Base-by-base conservation (phyloP, 2,797 vertebrate genomes). In the Falco berigora region DNA sequence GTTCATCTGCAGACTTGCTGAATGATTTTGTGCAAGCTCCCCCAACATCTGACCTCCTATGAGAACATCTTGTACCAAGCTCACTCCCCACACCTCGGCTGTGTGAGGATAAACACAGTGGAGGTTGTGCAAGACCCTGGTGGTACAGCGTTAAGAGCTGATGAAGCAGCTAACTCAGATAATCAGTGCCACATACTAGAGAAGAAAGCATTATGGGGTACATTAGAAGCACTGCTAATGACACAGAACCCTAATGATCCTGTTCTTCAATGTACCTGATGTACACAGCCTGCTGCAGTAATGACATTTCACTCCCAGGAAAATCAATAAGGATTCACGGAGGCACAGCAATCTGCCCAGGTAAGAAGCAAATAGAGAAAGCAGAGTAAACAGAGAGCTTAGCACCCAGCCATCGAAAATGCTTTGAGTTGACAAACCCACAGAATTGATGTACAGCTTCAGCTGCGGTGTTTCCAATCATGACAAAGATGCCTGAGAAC, bases 51-150 rank as follows among this genome's bases (percentile, higher is more conserved):
- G 63, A 56, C 56, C 71, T 34, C 64, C 30, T 44, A 6, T n/a
- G 49, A 34, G 55, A 93, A 73, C 0, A 0, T 9, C 12, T 52
- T 27, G 44, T n/a, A 34, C 40, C 1, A 0, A 13, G 17, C 62
- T 81, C 0, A 0, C 42, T 90, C 77, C 52, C 46, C n/a, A 47
- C 55, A 69, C 22, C 66, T 84, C 44, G 34, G 13, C 38, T 52
- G 27, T 49, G 30, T 61, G 74, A 63, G 63, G 25, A 71, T 49
- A 56, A 95, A 73, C 46, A 42, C 44, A 2, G 15, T 12, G 46
- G 77, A 67, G 49, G 22, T 3, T 49, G 56, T 55, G 42, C 0
- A 1, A 86, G 77, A 84, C 69, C 36, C 81, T 3, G 3, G 22
- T 15, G 40, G 20, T 14, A 53, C 56, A 32, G 34, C 1, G 11